A percentile compares a stretch with the other conserved stretches of the same genome.
Evolutionary conservation across 2,113 vertebrate genomes (phyloP).

Genomic region (Perccottus glenii): DNA sequence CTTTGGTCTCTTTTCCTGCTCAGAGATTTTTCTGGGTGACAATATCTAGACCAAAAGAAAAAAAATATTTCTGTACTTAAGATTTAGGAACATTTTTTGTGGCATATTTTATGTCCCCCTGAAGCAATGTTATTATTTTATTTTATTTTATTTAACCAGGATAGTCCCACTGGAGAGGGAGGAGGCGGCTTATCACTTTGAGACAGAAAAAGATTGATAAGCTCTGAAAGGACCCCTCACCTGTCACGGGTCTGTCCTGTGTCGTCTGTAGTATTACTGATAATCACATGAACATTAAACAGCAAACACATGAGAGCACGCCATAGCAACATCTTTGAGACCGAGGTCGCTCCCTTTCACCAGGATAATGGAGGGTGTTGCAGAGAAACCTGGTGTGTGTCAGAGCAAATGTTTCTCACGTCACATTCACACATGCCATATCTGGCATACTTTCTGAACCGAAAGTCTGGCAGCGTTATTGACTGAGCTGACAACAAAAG

Average conservation of each 20-base stretch:
- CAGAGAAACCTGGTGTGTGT: conserved; percentile 9
- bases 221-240: conserved; percentile 13
- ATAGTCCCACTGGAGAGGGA: too few species aligned
- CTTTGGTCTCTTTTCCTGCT: too few species aligned
- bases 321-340: background rate
- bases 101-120: too few species aligned
- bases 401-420: conserved; percentile 20
- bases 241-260: conserved; percentile 27
- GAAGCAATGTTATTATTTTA: too few species aligned
- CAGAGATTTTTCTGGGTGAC: too few species aligned
- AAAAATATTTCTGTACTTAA: too few species aligned
- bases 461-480: conserved; percentile 4
- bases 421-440: conserved; percentile 14
- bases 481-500: background rate
- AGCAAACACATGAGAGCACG: background rate
- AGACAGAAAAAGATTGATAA: conserved; percentile 20
- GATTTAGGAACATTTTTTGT: too few species aligned
- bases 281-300: background rate
- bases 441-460: conserved; percentile 16
- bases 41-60: too few species aligned
- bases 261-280: background rate
- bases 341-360: too few species aligned
- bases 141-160: too few species aligned
- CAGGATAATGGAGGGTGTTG: background rate
- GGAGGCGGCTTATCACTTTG: background rate